phyloP scores from a whole-genome alignment of 2,888 invertebrate species.

The Chymomyza fuscimana region DNA sequence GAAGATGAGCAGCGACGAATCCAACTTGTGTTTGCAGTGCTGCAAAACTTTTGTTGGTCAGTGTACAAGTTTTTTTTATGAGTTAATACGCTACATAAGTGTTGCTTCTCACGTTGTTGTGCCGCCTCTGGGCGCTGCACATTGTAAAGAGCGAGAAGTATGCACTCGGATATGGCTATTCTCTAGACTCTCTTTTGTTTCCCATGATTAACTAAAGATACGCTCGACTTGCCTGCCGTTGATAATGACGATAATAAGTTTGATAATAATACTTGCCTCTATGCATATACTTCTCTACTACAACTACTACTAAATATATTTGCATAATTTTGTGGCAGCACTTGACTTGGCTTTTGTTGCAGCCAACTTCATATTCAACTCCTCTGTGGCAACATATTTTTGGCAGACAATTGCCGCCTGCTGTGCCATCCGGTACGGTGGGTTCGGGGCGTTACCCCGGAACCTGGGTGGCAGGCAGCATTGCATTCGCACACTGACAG shows the following conservation, averaged over 20 bases:
- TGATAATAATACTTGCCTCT: conserved; percentile 44
- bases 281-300: neutral
- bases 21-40: too few relatives aligned
- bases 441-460: neutral
- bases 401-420: conserved; percentile 2
- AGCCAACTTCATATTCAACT: neutral
- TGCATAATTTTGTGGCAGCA: conserved; percentile 48
- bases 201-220: conserved; percentile 30
- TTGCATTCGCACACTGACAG: conserved; percentile 34
- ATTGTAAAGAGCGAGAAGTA: too few relatives aligned
- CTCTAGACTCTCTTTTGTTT: neutral
- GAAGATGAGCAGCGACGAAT: too few relatives aligned
- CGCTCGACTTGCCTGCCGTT: conserved; percentile 12
- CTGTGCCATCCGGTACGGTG: neutral
- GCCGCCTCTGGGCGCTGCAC: too few relatives aligned
- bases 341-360: conserved; percentile 32
- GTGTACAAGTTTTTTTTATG: neutral
- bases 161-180: neutral
- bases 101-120: neutral
- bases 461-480: conserved; percentile 2
- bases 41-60: too few relatives aligned
- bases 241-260: conserved; percentile 38
- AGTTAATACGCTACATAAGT: neutral
- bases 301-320: conserved; percentile 31
- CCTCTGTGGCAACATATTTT: neutral